These are phyloP conservation scores for Pelobates cultripes DNA, from an alignment of 2,797 vertebrate genomes.

Conservation along the genomic window DNA sequence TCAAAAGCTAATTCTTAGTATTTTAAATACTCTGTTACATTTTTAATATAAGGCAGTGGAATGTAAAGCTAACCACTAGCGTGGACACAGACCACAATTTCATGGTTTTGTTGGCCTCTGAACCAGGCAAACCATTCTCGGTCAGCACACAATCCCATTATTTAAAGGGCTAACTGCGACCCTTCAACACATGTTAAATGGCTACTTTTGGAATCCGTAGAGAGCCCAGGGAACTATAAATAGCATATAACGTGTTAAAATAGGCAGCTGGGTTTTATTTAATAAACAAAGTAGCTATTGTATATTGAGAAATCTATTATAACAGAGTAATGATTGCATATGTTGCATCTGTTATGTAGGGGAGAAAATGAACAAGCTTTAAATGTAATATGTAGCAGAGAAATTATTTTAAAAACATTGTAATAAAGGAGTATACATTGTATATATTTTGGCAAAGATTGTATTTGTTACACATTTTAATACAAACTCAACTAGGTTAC, in stretches of 20 bases:
- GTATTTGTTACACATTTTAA: too few species aligned
- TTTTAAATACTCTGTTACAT: not conserved
- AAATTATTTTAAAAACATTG: too few species aligned
- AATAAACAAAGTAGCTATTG: not conserved
- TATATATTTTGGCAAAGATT: too few species aligned
- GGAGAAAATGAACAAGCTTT: too few species aligned
- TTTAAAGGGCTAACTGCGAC: not conserved
- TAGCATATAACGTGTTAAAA: not conserved
- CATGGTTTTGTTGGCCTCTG: slow-evolving; percentile 5
- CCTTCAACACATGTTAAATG: slow-evolving; percentile 1
- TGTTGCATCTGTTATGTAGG: too few species aligned
- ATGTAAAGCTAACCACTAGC: not conserved
- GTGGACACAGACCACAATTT: not conserved
- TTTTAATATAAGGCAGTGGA: not conserved
- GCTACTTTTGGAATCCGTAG: not conserved
- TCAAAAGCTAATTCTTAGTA: not conserved
- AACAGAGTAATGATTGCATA: too few species aligned
- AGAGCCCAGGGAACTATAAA: not conserved
- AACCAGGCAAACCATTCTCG: not conserved
- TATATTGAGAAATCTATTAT: not conserved
- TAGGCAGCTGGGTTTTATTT: not conserved
- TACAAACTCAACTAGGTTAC: too few species aligned
- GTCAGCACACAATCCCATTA: not conserved
- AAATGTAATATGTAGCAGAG: too few species aligned
- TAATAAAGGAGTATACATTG: too few species aligned